Evolutionary conservation across 2,113 vertebrate genomes (phyloP), one percentile per base, ranked within the genome.

Genomic region (Elephantulus edwardii): DNA sequence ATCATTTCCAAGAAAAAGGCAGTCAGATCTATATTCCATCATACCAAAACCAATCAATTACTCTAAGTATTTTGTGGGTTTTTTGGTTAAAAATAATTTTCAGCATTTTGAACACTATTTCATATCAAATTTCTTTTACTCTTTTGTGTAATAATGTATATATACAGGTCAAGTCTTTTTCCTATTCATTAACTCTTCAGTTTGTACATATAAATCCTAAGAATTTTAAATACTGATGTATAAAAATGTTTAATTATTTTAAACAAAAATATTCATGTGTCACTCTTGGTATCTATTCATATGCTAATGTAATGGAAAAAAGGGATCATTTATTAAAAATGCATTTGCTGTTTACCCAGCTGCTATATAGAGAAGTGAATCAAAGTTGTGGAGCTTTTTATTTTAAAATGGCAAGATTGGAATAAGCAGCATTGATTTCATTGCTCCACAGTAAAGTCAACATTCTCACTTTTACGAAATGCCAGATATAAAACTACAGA

Each of bases 381-480:
- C 50, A 68, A 74, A 83, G 35, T 56, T 8, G 33, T n/a, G 16
- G 64, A 5, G 81, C 1, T 9, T 58, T 20, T 52, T 12, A 71
- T n/a, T 60, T 54, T 24, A 50, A 79, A 81, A 24, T 71, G 19
- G 2, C 58, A 58, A 66, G 20, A 76, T 76, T 33, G n/a, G 11
- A 81, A 10, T n/a, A 38, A 90, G 62, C 19, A 40, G 12, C 33
- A 30, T 30, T 62, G 16, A 40, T 62, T 85, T 52, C 13, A 72
- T 78, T 92, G 66, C 26, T 85, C 22, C n/a, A 22, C 30, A 58
- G 30, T 38, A 52, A 66, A 48, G 30, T 6, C 22, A 42, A 33
- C 46, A 28, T 84, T 3, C 10, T 95, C 64, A 50, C 42, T 82
- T 52, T 88, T 68, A 35, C 77, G 82, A 76, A 82, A 82, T 58